Base-by-base conservation (phyloP, 2,888 invertebrate species). In the Margaritifera margaritifera region DNA sequence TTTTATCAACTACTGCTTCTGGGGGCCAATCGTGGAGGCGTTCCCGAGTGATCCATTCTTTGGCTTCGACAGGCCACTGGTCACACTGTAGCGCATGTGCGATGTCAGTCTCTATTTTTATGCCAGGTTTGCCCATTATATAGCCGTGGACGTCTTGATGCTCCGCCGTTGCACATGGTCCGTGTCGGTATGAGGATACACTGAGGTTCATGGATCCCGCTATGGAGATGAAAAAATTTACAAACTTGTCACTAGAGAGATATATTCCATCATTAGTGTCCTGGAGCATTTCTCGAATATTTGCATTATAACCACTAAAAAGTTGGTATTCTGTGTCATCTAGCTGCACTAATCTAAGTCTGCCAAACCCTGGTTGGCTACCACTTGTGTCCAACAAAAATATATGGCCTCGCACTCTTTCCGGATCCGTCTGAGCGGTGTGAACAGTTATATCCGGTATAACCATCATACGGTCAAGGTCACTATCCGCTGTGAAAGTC, bases 21-120 rank as follows among this genome's bases (percentile, higher is more conserved):
- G 22, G 24, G 5, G 69, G 69, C 69, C 69, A 70, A n/a, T 62
- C 51, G 20, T 66, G 62, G 18, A n/a, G n/a, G 6, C 69, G 50
- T 20, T 53, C 27, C 20, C 69, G 25, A 54, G 42, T 58, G 6
- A 53, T 24, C 69, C 69, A 70, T 58, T 70, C 69, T 19, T 57
- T 58, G n/a, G 62, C 66, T 20, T 59, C 62, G 8, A 24, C 27
- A 1, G 69, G 69, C 69, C 69, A 70, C 6, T 53, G 8, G 24
- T 58, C 22, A 52, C 66, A 70, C 8, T 25, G 19, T 6, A 70
- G 22, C 6, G 69, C 62, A 62, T 54, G 53, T 4, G 64, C 65
- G 8, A 27, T 27, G 25, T 70, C 69, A n/a, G 51, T 4, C 24
- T 70, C 69, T 0, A 54, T 5, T 11, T 19, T 15, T 5, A 27